Evolutionary conservation across 2,113 vertebrate species (phyloP), one percentile per base, ranked within the genome.

Genomic region (Taurulus bubalis): DNA sequence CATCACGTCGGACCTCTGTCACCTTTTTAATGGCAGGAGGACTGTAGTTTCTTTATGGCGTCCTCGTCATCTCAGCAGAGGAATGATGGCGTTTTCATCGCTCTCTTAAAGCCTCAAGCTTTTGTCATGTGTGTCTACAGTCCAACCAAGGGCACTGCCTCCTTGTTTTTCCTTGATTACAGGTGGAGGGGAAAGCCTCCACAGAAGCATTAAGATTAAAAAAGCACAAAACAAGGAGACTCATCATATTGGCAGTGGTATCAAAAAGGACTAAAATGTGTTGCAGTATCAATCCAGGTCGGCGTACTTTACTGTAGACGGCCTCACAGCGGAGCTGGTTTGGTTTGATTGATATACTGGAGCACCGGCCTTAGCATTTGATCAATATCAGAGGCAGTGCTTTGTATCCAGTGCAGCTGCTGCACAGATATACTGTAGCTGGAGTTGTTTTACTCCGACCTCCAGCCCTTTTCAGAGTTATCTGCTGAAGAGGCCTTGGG

Each of bases 1-100:
- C 67, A 70, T 83, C 78, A 20, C 64, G 18, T 75, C 51, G 47
- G 59, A 32, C 78, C 60, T 68, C 62, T 68, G 67, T 73, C 47
- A 42, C 63, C 74, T 42, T 40, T 49, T 73, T 67, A 72, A 68
- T 4, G 0, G 62, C 63, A 65, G 38, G 69, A 34, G 70, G 24
- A 63, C 70, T 83, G 58, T 77, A 80, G 82, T 85, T 77, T 80
- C 69, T 76, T 76, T 75, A 82, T 90, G 86, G 85, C 74, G 74
- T 83, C 79, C 78, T 83, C 82, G 86, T 71, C 73, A 75, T 83
- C 85, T 90, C 87, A 91, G 77, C 80, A 56, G 84, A 85, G 77
- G 79, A 90, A 86, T 91, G 73, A 59, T 14, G 14, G 4, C 47
- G 87, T 60, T 86, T 79, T 79, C 80, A 87, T 59, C 67, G 76